Percentiles rank a stretch among this genome's conserved stretches.
phyloP scores from a whole-genome alignment of 2,888 invertebrate genomes.

The Tenthredo amoena region DNA sequence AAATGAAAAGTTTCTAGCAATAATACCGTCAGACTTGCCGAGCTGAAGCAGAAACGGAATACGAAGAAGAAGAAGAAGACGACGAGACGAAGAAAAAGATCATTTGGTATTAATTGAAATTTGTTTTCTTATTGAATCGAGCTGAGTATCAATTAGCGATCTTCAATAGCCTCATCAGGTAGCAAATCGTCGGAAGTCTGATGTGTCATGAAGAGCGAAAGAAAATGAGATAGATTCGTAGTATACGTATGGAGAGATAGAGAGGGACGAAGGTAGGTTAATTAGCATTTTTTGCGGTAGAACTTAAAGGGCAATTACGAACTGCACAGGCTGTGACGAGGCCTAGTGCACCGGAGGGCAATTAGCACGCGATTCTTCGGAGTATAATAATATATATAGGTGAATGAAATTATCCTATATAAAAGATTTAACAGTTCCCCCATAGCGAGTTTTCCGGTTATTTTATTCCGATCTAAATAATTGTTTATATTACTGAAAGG shows the following conservation, averaged over 20 bases:
- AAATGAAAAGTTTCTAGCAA: background rate
- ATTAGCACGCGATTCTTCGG: constrained; percentile 14
- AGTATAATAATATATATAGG: background rate
- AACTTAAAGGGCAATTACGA: constrained; percentile 36
- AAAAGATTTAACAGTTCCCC: background rate
- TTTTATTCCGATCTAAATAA: background rate
- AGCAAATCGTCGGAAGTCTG: background rate
- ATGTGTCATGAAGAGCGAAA: background rate
- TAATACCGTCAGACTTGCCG: background rate
- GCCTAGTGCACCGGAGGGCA: background rate
- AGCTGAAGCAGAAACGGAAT: background rate
- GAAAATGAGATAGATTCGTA: background rate
- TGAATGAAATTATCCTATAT: background rate
- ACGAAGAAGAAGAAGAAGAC: background rate
- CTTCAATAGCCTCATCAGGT: background rate
- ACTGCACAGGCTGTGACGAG: constrained; percentile 40
- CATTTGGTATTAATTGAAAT: background rate
- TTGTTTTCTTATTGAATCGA: background rate
- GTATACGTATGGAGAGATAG: background rate
- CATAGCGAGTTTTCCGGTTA: background rate
- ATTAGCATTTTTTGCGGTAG: constrained; percentile 36
- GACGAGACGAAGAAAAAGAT: background rate
- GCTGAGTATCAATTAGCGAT: background rate
- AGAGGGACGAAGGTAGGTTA: background rate
- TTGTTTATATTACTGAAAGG: background rate